A percentile compares a stretch with the other conserved stretches of the same genome.
These are phyloP conservation scores for Sapayoa aenigma DNA, from an alignment of 2,113 vertebrate genomes.

Conservation along the genomic window DNA sequence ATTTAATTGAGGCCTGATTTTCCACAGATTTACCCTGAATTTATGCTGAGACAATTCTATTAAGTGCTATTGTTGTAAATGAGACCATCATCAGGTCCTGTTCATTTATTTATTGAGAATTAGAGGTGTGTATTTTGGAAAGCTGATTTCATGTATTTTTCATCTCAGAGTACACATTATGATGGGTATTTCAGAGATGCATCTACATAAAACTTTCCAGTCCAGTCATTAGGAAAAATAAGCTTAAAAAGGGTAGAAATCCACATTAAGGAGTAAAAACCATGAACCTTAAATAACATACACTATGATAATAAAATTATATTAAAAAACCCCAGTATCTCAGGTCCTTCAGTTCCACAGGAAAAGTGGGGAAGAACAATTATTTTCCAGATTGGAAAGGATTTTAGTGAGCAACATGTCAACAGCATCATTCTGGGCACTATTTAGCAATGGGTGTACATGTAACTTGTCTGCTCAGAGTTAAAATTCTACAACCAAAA, in stretches of 20 bases:
- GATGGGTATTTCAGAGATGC: not conserved
- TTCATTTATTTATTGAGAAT: not conserved
- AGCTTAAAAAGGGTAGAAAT: not conserved
- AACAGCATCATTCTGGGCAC: not conserved
- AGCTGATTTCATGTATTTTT: not conserved
- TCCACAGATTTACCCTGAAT: not conserved
- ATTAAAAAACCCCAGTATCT: not conserved
- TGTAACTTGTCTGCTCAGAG: not conserved
- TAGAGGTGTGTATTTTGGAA: not conserved
- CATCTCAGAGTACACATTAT: accelerated
- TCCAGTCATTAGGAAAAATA: not conserved
- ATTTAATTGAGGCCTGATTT: not conserved
- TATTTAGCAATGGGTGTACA: accelerated
- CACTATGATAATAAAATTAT: not conserved
- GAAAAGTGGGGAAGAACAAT: not conserved
- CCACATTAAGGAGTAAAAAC: not conserved
- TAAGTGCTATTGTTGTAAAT: not conserved
- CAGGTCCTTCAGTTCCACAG: not conserved
- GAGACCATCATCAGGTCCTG: not conserved
- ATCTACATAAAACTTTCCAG: not conserved
- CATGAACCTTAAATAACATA: not conserved
- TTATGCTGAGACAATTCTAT: not conserved
- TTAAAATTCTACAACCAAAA: not conserved
- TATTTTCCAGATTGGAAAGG: not conserved
- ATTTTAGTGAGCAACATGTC: not conserved